Evolutionary conservation across 1,140 invertebrate species (phyloP).

Genomic region (Sinonovacula constricta): DNA sequence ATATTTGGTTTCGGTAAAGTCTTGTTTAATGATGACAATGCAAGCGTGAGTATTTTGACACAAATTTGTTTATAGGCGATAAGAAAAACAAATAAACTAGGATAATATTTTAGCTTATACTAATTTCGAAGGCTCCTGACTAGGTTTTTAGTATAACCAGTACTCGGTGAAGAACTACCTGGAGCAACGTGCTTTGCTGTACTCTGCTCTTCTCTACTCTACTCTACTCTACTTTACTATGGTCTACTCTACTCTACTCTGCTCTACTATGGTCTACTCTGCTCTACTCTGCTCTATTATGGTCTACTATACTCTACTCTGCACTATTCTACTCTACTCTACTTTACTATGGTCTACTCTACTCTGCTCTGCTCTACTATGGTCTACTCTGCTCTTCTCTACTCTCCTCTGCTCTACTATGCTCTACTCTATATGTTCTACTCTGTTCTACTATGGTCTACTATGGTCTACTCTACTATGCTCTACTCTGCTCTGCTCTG

Average conservation of each 20-base stretch:
- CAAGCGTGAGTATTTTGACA: too few species aligned
- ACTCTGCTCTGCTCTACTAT: not conserved
- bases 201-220: not conserved
- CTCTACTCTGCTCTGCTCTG: not conserved
- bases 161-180: too few species aligned
- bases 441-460: not conserved
- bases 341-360: not conserved
- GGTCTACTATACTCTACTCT: too few species aligned
- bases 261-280: too few species aligned
- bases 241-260: not conserved
- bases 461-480: not conserved
- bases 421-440: not conserved
- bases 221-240: not conserved
- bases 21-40: too few species aligned
- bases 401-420: not conserved
- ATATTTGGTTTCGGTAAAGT: too few species aligned
- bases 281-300: constrained; percentile 4
- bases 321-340: not conserved
- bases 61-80: too few species aligned
- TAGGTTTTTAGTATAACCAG: too few species aligned
- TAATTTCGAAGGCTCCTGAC: too few species aligned
- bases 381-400: not conserved
- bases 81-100: too few species aligned
- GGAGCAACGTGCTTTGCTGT: not conserved
- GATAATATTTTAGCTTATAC: too few species aligned